Evolutionary conservation across 2,888 invertebrate species (phyloP), one percentile per base, ranked within the genome.

Genomic region (Lasiommata megera): DNA sequence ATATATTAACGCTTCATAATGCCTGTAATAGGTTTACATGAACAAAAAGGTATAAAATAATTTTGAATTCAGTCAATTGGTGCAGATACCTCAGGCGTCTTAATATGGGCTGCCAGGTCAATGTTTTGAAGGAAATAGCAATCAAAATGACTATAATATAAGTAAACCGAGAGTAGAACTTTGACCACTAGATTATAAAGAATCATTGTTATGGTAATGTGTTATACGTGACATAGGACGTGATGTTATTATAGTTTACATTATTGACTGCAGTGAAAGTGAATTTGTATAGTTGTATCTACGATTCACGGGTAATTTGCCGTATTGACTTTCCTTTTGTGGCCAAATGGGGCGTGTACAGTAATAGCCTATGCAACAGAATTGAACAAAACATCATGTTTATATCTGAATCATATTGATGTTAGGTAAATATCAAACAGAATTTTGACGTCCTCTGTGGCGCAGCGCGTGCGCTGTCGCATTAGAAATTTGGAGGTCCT

Each of bases 251-350:
- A 54, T 54, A 36, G 48, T 48, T 44, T 37, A 47, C 23, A 53
- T 12, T 48, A 43, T 54, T 29, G 36, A 37, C 11, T 36, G 23
- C 14, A 54, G 54, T 54, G 63, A 61, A 61, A 61, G 60, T 56
- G 54, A 43, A 52, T 54, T 48, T 50, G 38, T 56, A 54, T 34
- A 56, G 54, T 41, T 56, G 50, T 41, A 41, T 36, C 29, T 54
- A 61, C 54, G 53, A 61, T 63, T 58, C 55, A 55, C 55, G 63
- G 54, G 56, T 56, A 63, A 57, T 64, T 63, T 60, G 40, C 47
- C 34, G 16, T 54, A 56, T 61, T 60, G 54, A 52, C 58, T 63
- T 58, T 63, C 58, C 55, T 62, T 63, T 50, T 53, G 52, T 47
- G 43, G 31, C 52, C 16, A 53, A 53, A 18, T 48, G 51, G 37